A percentile compares a stretch with the other conserved stretches of the same genome.
Evolutionary conservation across 2,888 invertebrate genomes (phyloP).

Genomic region (Muscina levida): DNA sequence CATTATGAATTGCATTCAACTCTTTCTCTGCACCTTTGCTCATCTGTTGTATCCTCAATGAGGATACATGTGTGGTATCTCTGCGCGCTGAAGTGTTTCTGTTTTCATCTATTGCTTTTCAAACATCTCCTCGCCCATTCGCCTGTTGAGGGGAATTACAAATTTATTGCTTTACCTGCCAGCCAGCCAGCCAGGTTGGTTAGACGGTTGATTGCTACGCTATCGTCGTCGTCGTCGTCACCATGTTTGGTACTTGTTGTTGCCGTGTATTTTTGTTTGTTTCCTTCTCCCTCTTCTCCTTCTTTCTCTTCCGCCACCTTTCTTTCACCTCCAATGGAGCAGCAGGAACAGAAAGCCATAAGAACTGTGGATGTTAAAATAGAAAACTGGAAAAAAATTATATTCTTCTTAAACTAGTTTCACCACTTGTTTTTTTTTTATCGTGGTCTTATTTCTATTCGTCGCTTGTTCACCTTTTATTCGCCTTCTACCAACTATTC

Average conservation of each 20-base stretch:
- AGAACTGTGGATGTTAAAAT: constrained; percentile 11
- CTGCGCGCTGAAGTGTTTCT: neutral
- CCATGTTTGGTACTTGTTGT: neutral
- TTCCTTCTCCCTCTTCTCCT: neutral
- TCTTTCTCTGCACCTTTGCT: too few relatives aligned
- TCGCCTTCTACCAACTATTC: constrained; percentile 10
- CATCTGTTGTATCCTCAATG: neutral
- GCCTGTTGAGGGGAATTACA: constrained; percentile 40
- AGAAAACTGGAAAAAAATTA: constrained; percentile 22
- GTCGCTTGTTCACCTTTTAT: neutral
- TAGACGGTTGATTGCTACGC: too few relatives aligned
- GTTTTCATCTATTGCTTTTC: constrained; percentile 47
- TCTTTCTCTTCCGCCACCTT: neutral
- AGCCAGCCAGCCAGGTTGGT: constrained; percentile 28
- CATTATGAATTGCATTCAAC: too few relatives aligned
- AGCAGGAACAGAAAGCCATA: constrained; percentile 10
- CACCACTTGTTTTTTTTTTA: constrained; percentile 56
- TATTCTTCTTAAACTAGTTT: constrained; percentile 63
- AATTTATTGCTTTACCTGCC: constrained; percentile 48
- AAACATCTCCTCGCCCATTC: constrained; percentile 29
- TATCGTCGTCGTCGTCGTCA: neutral
- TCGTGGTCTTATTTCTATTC: too few relatives aligned
- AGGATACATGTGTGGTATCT: too few relatives aligned
- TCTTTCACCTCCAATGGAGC: neutral
- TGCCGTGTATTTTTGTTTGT: neutral